Conservation (phyloP, 2,888 invertebrate species). For the Torymus tubicola region DNA sequence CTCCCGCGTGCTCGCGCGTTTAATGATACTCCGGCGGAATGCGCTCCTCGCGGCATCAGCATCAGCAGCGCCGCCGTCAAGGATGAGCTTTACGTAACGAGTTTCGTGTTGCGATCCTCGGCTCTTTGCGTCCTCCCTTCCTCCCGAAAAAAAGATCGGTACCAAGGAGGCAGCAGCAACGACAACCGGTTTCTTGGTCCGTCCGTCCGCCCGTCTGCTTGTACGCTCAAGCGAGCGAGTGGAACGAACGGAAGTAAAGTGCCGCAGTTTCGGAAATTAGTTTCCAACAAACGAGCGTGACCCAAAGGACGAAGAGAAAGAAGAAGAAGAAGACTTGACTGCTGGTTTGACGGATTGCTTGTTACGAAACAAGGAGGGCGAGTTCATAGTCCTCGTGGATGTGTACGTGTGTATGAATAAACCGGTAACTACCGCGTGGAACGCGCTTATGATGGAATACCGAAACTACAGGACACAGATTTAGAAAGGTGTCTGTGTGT, state of each 20-base stretch:
- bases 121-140: not conserved
- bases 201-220: too few species aligned
- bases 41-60: not conserved
- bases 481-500: too few species aligned
- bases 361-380: not conserved
- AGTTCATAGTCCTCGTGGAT: too few species aligned
- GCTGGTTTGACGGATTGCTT: not conserved
- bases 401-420: too few species aligned
- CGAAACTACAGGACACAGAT: too few species aligned
- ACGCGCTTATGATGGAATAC: too few species aligned
- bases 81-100: conserved; percentile 32
- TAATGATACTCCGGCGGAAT: conserved; percentile 58
- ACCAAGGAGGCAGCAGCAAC: too few species aligned
- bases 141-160: conserved; percentile 19
- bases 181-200: conserved; percentile 28
- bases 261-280: conserved; percentile 26
- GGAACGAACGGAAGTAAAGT: conserved; percentile 14
- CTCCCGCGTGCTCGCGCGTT: not conserved
- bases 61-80: not conserved
- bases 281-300: conserved; percentile 12
- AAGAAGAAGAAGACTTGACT: too few species aligned
- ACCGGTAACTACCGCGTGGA: too few species aligned
- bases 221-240: not conserved
- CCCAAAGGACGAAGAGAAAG: too few species aligned
- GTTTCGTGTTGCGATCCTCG: not conserved